Evolutionary conservation across 2,113 vertebrate genomes (phyloP), one percentile per base, ranked within the genome.

Genomic region (Tenrec ecaudatus): DNA sequence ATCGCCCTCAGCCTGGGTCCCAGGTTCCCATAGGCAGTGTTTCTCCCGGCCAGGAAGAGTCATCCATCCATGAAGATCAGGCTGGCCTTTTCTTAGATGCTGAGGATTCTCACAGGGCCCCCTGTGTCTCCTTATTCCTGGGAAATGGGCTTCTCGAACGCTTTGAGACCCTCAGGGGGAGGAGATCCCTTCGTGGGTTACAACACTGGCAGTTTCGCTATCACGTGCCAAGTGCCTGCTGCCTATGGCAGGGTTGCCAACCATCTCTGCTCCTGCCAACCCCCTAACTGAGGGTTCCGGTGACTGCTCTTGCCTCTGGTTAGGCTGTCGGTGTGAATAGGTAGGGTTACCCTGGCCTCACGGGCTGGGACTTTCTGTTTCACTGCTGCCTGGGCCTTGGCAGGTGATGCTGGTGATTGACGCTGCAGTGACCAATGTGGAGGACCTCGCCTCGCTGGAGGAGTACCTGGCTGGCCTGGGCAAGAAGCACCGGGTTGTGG

Each of bases 401-500:
- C 94, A 99, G 99, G 99, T 99, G 90, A 99, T 99, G 99, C 96
- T 99, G 17, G 99, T 99, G 96, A 99, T 99, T 0, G 99, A 99
- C 58, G 98, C 99, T 1, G 99, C 99, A 0, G 99, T 99, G 95
- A 99, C 97, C 97, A 98, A 99, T 77, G 97, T 99, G 95, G 99
- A 99, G 66, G 98, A 99, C 97, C 97, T 99, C 90, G 98, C 98
- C 73, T 98, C 98, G 11, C 96, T 99, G 98, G 99, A 99, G 82
- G 99, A 99, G 43, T 99, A 99, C 96, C 98, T 99, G 89, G 97
- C 98, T 64, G 98, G 98, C 96, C 98, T 99, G 1, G 99, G 99
- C 90, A 98, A 97, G 97, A 99, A 99, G 97, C 99, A 99, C 92
- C 98, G 99, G 89, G 98, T 98, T 1, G 98, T 99, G 16, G 99